Percentiles rank a stretch among this genome's conserved stretches.
These are phyloP conservation scores for Xiphophorus couchianus DNA, from an alignment of 2,113 vertebrate species.

Conservation along the genomic window DNA sequence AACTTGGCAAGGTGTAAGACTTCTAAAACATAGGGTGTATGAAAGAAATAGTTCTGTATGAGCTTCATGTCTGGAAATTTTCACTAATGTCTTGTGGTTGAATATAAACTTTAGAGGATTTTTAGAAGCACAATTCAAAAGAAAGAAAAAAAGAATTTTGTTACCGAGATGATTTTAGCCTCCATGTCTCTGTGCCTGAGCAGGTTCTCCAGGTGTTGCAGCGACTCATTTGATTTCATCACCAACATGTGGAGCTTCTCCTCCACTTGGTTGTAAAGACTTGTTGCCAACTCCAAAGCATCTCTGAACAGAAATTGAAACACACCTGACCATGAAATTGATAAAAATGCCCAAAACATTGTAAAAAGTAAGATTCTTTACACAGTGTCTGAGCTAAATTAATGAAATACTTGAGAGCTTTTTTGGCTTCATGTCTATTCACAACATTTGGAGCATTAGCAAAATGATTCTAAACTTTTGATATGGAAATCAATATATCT, in stretches of 20 bases:
- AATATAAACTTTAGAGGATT: neutral
- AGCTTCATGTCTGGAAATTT: neutral
- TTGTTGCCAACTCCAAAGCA: constrained; percentile 78
- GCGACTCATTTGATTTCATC: constrained; percentile 87
- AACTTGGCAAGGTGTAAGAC: neutral
- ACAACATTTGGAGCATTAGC: no score
- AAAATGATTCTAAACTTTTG: no score
- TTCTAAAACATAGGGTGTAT: neutral
- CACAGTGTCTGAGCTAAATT: no score
- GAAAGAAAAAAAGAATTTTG: neutral
- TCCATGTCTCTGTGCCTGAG: constrained; percentile 80
- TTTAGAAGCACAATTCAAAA: neutral
- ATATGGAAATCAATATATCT: no score
- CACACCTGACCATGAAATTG: neutral
- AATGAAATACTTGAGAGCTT: no score
- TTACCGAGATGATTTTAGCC: constrained; percentile 81
- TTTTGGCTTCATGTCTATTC: no score
- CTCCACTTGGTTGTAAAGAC: constrained; percentile 88
- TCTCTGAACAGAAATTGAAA: constrained; percentile 67
- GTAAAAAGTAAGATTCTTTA: no score
- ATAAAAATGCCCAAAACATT: no score
- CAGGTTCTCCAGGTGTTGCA: constrained; percentile 85
- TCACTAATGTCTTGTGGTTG: neutral
- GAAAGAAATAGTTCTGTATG: neutral
- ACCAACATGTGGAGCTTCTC: constrained; percentile 90